Conservation (phyloP, 2,888 invertebrate genomes). For the Latrodectus hesperus region DNA sequence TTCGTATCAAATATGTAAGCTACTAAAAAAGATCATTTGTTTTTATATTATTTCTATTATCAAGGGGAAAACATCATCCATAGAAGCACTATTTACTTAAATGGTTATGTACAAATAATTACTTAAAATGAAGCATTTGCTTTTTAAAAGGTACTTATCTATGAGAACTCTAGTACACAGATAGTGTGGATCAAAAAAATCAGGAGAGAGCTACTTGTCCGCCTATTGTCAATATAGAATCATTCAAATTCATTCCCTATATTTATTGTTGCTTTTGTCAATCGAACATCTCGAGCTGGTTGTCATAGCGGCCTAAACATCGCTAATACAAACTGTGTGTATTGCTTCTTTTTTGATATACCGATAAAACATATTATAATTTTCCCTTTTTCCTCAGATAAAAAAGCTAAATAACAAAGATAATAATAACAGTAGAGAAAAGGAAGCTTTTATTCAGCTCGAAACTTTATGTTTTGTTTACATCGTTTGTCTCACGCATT, state of each 20-base stretch:
- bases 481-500: slow-evolving; percentile 43
- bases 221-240: slow-evolving; percentile 28
- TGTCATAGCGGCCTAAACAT: slow-evolving; percentile 52
- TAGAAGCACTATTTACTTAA: slow-evolving; percentile 43
- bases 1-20: not conserved
- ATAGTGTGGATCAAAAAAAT: slow-evolving; percentile 17
- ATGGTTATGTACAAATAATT: slow-evolving; percentile 11
- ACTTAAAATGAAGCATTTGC: not conserved
- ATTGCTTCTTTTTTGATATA: slow-evolving; percentile 19
- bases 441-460: not conserved
- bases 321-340: slow-evolving; percentile 20
- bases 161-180: not conserved
- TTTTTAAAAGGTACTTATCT: not conserved
- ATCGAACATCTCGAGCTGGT: slow-evolving; percentile 26
- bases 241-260: slow-evolving; percentile 18
- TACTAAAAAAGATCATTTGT: not conserved
- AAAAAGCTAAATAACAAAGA: slow-evolving; percentile 18
- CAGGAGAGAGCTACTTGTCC: slow-evolving; percentile 16
- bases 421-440: not conserved
- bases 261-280: slow-evolving; percentile 40
- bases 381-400: slow-evolving; percentile 12
- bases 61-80: not conserved
- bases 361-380: slow-evolving; percentile 29
- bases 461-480: slow-evolving; percentile 24
- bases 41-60: too few relatives aligned